Percentiles rank a stretch among this genome's conserved stretches.
These are phyloP conservation scores for Leuciscus waleckii DNA, from an alignment of 2,797 vertebrate species.

Conservation along the genomic window DNA sequence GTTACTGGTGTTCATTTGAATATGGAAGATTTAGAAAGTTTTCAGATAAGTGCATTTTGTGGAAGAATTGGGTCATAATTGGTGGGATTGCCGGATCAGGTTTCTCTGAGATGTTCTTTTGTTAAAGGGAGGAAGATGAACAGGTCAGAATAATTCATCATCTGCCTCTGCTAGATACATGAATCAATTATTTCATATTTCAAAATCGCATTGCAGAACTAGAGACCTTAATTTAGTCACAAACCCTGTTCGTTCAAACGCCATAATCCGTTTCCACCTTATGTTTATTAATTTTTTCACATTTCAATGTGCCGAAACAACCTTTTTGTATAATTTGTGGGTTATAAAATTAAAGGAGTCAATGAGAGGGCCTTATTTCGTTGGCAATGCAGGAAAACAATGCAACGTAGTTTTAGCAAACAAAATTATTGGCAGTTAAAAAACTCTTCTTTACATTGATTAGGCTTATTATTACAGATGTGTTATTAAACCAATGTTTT, in stretches of 20 bases:
- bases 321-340: too few relatives aligned
- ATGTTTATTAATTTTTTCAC: too few relatives aligned
- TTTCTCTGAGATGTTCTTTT: neutral
- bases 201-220: neutral
- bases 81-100: conserved; percentile 9
- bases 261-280: neutral
- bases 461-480: too few relatives aligned
- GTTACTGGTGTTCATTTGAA: conserved; percentile 43
- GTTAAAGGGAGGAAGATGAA: conserved; percentile 8
- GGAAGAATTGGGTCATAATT: conserved; percentile 38
- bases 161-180: conserved; percentile 30
- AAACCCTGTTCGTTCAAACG: neutral
- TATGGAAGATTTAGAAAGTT: conserved; percentile 15
- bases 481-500: too few relatives aligned
- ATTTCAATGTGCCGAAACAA: too few relatives aligned
- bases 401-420: too few relatives aligned
- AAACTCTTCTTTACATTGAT: too few relatives aligned
- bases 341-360: too few relatives aligned
- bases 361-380: too few relatives aligned
- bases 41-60: conserved; percentile 34
- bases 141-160: conserved; percentile 21
- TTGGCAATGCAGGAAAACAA: too few relatives aligned
- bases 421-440: too few relatives aligned
- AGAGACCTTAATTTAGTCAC: neutral
- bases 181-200: conserved; percentile 36